phyloP scores from a whole-genome alignment of 2,113 vertebrate genomes.

The Ahaetulla prasina region DNA sequence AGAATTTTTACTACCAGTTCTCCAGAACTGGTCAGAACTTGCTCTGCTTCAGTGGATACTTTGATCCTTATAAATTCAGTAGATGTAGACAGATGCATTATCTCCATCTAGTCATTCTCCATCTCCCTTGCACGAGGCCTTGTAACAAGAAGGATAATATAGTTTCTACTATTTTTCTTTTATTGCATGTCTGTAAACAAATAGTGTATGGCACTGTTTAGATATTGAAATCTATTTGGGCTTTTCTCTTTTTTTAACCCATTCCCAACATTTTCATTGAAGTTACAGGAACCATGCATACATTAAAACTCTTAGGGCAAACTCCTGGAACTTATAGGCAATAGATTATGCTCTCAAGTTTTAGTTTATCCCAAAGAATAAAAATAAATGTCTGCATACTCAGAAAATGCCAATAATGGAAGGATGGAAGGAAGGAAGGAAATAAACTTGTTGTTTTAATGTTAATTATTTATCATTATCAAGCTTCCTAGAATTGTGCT shows the following conservation, averaged over 20 bases:
- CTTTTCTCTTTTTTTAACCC: neutral
- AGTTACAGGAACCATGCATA: neutral
- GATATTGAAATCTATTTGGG: neutral
- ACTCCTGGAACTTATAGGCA: neutral
- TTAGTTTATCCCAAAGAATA: neutral
- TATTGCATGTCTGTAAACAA: neutral
- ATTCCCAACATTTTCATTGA: neutral
- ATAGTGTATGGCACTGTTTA: neutral
- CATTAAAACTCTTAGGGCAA: neutral
- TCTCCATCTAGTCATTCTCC: neutral
- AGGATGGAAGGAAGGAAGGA: neutral
- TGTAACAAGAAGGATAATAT: neutral
- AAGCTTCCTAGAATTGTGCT: neutral
- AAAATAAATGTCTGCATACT: neutral
- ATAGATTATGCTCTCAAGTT: neutral
- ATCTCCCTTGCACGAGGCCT: constrained; percentile 3
- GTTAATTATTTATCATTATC: neutral
- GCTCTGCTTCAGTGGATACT: constrained; percentile 56
- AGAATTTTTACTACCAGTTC: too few relatives aligned
- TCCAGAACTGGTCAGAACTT: too few relatives aligned
- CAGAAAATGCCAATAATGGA: neutral
- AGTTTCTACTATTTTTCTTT: neutral
- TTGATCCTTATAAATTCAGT: constrained; percentile 71
- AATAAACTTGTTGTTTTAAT: neutral
- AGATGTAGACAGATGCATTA: constrained; percentile 66